Evolutionary conservation across 2,113 vertebrate genomes (phyloP), one percentile per base, ranked within the genome.

Genomic region (Ptilonorhynchus violaceus): DNA sequence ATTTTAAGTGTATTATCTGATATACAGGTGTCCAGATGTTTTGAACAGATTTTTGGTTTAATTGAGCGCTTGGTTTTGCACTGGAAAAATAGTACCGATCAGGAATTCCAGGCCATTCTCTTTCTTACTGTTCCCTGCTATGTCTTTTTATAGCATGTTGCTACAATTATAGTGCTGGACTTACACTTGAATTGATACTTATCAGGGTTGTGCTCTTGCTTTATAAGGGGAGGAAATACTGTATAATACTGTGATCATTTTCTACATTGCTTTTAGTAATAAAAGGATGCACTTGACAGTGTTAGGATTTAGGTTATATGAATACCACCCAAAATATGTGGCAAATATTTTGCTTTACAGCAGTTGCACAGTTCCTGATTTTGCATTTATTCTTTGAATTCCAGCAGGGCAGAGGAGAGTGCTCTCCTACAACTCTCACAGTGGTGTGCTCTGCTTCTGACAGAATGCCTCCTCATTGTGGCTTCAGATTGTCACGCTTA

Each of bases 251-350:
- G 8, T 53, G 14, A 52, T 60, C 0, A 12, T 62, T 95, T 89
- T 73, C 59, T 42, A 23, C 17, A 2, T 39, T 44, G 2, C 10
- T 78, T 84, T 87, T 33, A 58, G 4, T 42, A n/a, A 35, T 15
- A 72, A 47, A 53, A 15, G 4, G 16, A 39, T 66, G n/a, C 7
- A 70, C 8, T 22, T 56, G 31, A 11, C 24, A 69, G 24, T 46
- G 20, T 39, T 70, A 85, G 33, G 63, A 16, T 78, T 55, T 59
- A 75, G 28, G 17, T 25, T 25, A 14, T 73, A 9, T 52, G 35
- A 59, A 41, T 4, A 1, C 20, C 4, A 25, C 7, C 74, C 8
- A 9, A 1, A 4, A 2, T 19, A 19, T 5, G 15, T 55, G 39
- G 28, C 19, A 49, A 81, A 85, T 67, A 16, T 20, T 70, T 68